These are phyloP conservation scores for Elanoides forficatus DNA, from an alignment of 2,113 vertebrate species.

Conservation along the genomic window DNA sequence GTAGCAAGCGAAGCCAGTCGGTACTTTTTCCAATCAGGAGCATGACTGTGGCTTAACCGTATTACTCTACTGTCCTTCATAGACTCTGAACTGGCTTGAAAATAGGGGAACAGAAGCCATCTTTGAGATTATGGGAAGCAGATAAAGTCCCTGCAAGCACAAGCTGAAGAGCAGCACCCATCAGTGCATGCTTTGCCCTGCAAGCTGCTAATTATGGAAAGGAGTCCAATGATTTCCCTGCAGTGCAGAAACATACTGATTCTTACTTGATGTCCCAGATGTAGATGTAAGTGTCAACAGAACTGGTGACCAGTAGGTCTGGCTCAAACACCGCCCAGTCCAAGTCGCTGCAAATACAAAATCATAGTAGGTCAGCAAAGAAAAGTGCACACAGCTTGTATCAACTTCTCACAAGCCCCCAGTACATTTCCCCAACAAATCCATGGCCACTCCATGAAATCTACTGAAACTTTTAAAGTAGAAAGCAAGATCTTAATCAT, in stretches of 20 bases:
- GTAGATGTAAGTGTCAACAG: conserved; percentile 98
- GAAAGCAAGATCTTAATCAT: conserved; percentile 14
- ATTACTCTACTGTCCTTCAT: neutral
- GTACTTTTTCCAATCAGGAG: neutral
- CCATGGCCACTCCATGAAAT: neutral
- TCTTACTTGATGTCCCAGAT: conserved; percentile 98
- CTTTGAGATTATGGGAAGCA: neutral
- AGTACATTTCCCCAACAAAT: neutral
- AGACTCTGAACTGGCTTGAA: neutral
- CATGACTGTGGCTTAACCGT: neutral
- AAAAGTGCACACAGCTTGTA: neutral
- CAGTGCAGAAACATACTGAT: neutral
- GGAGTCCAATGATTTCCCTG: neutral
- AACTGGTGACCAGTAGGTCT: conserved; percentile 93
- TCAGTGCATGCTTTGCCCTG: fast-evolving
- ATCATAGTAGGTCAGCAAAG: neutral
- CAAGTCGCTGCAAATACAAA: conserved; percentile 81
- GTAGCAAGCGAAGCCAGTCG: neutral
- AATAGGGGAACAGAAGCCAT: neutral
- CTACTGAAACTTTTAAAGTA: neutral
- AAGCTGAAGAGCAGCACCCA: neutral
- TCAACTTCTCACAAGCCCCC: neutral
- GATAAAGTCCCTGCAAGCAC: neutral
- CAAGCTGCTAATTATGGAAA: neutral
- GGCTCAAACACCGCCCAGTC: conserved; percentile 98